Evolutionary conservation across 2,888 invertebrate genomes (phyloP).

Genomic region (Trachelus iudaicus): DNA sequence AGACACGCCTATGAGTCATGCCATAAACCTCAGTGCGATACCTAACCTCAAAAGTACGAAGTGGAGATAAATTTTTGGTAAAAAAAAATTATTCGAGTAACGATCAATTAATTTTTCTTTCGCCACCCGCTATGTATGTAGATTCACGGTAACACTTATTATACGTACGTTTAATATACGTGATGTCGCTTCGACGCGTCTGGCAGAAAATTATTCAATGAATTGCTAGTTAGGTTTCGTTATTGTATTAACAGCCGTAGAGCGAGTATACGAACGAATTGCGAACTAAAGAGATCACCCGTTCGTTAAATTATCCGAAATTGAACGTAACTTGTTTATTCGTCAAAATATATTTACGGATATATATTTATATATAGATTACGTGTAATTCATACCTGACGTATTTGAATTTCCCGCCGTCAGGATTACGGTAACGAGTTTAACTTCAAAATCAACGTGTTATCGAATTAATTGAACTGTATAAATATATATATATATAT

Average conservation of each 20-base stretch:
- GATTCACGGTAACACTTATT: neutral
- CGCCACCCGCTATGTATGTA: neutral
- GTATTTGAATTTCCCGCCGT: neutral
- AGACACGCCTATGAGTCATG: no score
- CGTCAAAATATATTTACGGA: neutral
- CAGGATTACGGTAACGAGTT: neutral
- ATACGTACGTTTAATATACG: neutral
- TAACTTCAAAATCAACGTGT: neutral
- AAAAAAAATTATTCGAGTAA: neutral
- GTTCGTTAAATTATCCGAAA: neutral
- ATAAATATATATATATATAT: neutral
- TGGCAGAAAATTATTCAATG: neutral
- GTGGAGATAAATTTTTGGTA: neutral
- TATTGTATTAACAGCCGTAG: neutral
- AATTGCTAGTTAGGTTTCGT: neutral
- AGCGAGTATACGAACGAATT: neutral
- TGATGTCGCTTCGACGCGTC: neutral
- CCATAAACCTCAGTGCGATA: neutral
- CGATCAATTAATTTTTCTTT: neutral
- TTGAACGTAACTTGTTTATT: neutral
- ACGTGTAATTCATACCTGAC: no score
- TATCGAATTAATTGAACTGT: neutral
- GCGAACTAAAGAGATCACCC: neutral
- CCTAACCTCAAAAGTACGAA: neutral
- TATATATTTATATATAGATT: neutral